A percentile compares a stretch with the other conserved stretches of the same genome.
Evolutionary conservation across 2,113 vertebrate genomes (phyloP).

Genomic region (Taxidea taxus): DNA sequence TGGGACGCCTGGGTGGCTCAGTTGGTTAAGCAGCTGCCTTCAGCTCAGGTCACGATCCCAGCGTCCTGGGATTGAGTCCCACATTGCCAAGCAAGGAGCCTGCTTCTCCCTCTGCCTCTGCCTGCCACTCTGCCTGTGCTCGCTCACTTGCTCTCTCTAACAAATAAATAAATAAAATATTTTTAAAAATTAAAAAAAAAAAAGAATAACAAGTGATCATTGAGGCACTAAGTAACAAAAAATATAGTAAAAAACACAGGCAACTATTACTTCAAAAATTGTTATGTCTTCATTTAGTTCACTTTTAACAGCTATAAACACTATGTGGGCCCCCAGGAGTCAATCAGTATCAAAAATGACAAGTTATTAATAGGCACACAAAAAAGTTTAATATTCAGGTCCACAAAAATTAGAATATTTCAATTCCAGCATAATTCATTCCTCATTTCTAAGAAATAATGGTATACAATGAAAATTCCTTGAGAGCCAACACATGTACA

Average conservation of each 20-base stretch:
- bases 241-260: background rate
- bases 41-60: too few species aligned
- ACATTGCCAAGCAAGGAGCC: too few species aligned
- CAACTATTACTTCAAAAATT: background rate
- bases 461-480: background rate
- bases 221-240: background rate
- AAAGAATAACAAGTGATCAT: background rate
- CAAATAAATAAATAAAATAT: too few species aligned
- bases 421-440: background rate
- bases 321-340: background rate
- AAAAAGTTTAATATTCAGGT: background rate
- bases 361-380: background rate
- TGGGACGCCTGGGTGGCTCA: too few species aligned
- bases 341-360: background rate
- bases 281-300: background rate
- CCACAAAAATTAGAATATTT: background rate
- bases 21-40: too few species aligned
- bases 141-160: too few species aligned
- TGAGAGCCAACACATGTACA: background rate
- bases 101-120: too few species aligned
- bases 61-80: too few species aligned
- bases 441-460: background rate
- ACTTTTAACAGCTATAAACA: background rate
- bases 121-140: too few species aligned
- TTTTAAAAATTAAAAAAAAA: too few species aligned